phyloP scores from a whole-genome alignment of 1,140 invertebrate species.

The Augochlora pura region DNA sequence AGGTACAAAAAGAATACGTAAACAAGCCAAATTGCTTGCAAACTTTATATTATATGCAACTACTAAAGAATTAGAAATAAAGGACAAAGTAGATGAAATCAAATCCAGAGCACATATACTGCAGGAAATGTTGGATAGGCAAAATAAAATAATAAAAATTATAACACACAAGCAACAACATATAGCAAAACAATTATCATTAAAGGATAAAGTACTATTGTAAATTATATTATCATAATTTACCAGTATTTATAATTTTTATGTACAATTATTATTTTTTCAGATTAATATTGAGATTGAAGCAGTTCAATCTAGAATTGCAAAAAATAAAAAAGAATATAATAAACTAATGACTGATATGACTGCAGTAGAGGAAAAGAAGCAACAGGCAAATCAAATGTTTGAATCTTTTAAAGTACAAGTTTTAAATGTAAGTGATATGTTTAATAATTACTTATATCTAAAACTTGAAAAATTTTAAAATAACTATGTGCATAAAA shows the following conservation, averaged over 20 bases:
- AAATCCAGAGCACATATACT: constrained; percentile 40
- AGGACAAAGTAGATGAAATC: constrained; percentile 51
- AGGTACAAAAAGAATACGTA: constrained; percentile 65
- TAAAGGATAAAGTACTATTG: constrained; percentile 52
- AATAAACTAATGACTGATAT: constrained; percentile 34
- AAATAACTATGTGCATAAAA: constrained; percentile 8
- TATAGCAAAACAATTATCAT: constrained; percentile 41
- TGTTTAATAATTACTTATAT: neutral
- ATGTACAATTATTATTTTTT: neutral
- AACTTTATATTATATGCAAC: constrained; percentile 68
- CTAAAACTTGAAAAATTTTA: neutral
- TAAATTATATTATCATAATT: constrained; percentile 1
- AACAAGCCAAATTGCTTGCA: constrained; percentile 58
- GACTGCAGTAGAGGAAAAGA: constrained; percentile 36
- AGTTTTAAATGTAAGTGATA: constrained; percentile 38
- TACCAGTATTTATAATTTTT: neutral
- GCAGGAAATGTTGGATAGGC: constrained; percentile 52
- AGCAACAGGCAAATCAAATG: constrained; percentile 33
- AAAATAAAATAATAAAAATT: constrained; percentile 24
- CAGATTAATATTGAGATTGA: constrained; percentile 60
- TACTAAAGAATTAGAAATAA: constrained; percentile 56
- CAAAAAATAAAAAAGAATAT: constrained; percentile 37
- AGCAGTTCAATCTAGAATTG: constrained; percentile 23
- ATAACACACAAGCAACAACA: constrained; percentile 36
- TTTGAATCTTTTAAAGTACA: constrained; percentile 19